phyloP scores from a whole-genome alignment of 2,113 vertebrate genomes.

The Lepisosteus oculatus region DNA sequence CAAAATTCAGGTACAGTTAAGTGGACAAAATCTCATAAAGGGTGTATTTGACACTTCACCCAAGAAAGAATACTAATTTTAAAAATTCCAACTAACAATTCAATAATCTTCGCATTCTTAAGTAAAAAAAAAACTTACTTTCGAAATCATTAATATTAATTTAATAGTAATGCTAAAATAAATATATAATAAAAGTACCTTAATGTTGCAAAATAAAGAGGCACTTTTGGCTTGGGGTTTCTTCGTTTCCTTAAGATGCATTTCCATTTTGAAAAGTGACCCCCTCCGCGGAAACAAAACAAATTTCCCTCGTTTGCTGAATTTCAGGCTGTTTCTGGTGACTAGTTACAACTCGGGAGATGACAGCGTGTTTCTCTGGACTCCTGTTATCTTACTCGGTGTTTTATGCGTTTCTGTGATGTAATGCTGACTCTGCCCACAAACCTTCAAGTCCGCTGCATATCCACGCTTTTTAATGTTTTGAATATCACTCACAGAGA shows the following conservation, averaged over 20 bases:
- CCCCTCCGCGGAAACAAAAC: no score
- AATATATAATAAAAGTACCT: slow-evolving; percentile 45
- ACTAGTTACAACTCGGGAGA: neutral
- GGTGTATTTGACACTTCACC: no score
- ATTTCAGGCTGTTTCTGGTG: neutral
- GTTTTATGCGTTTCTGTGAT: slow-evolving; percentile 46
- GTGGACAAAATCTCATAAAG: no score
- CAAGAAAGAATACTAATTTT: no score
- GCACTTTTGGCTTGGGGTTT: slow-evolving; percentile 16
- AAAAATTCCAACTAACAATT: no score
- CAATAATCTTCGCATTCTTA: no score
- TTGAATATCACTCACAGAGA: slow-evolving; percentile 20
- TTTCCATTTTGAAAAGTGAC: slow-evolving; percentile 38
- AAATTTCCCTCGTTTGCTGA: neutral
- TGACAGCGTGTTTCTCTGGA: slow-evolving; percentile 3
- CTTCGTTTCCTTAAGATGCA: slow-evolving; percentile 35
- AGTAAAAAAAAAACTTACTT: no score
- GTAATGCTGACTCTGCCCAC: slow-evolving; percentile 50
- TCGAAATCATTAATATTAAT: no score
- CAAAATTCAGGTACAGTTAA: no score
- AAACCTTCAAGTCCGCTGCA: neutral
- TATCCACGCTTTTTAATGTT: slow-evolving; percentile 43
- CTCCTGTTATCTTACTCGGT: neutral
- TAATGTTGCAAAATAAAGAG: slow-evolving; percentile 46
- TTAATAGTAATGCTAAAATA: neutral